These are phyloP conservation scores for Poeciliopsis gracilis DNA, from an alignment of 2,797 vertebrate genomes.

Conservation along the genomic window DNA sequence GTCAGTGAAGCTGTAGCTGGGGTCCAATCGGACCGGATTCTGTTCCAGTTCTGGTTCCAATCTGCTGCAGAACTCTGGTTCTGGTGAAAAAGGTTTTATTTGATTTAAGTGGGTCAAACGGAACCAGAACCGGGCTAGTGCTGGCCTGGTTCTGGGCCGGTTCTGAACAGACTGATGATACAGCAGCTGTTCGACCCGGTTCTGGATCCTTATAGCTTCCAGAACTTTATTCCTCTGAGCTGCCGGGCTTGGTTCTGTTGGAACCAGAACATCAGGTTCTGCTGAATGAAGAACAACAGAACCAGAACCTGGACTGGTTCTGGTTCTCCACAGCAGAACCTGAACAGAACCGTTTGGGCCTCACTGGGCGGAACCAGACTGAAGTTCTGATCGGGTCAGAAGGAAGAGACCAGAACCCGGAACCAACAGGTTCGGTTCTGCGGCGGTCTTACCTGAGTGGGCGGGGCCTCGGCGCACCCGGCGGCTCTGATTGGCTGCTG, in stretches of 20 bases:
- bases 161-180: no score
- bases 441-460: slow-evolving; percentile 39
- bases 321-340: neutral
- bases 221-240: no score
- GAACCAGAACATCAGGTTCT: no score
- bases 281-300: neutral
- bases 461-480: slow-evolving; percentile 47
- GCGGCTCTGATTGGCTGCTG: neutral
- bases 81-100: neutral
- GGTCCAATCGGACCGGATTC: no score
- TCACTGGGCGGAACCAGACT: neutral
- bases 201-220: neutral
- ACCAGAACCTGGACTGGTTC: neutral
- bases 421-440: neutral
- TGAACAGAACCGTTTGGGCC: neutral
- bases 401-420: neutral
- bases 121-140: neutral
- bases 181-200: neutral
- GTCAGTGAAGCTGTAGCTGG: no score
- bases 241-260: neutral
- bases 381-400: neutral
- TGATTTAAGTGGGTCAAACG: neutral
- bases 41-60: neutral
- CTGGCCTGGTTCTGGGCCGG: no score
- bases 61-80: neutral